Evolutionary conservation across 2,113 vertebrate species (phyloP).

Genomic region (Tragulus kanchil): DNA sequence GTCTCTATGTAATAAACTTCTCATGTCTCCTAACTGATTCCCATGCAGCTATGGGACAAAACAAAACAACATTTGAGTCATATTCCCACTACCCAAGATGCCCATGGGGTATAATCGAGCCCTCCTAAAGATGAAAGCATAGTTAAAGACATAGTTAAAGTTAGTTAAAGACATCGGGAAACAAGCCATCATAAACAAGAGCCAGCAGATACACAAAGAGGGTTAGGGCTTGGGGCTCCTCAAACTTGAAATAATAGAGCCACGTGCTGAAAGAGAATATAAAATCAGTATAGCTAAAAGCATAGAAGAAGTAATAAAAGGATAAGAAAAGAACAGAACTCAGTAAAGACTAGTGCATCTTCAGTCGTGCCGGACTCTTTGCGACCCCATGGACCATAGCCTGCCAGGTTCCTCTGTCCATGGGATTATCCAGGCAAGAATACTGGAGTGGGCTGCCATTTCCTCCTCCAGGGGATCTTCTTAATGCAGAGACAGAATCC

Average conservation of each 20-base stretch:
- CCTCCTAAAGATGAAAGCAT: not conserved
- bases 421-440: not conserved
- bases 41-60: not conserved
- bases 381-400: not conserved
- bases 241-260: not conserved
- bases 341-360: not conserved
- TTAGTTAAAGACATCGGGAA: not conserved
- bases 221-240: not conserved
- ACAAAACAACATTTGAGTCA: not conserved
- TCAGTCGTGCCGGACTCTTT: not conserved
- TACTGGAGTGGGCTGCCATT: not conserved
- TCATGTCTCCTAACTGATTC: not conserved
- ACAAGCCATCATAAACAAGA: not conserved
- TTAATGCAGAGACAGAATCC: not conserved
- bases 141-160: not conserved
- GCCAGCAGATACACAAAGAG: not conserved
- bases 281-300: not conserved
- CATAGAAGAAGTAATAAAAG: not conserved
- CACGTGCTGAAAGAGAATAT: not conserved
- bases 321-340: not conserved
- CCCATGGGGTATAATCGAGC: not conserved
- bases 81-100: not conserved
- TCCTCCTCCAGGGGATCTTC: not conserved
- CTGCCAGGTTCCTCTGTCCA: not conserved
- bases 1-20: not conserved